phyloP scores from a whole-genome alignment of 2,113 vertebrate species.

The Haemorhous mexicanus region DNA sequence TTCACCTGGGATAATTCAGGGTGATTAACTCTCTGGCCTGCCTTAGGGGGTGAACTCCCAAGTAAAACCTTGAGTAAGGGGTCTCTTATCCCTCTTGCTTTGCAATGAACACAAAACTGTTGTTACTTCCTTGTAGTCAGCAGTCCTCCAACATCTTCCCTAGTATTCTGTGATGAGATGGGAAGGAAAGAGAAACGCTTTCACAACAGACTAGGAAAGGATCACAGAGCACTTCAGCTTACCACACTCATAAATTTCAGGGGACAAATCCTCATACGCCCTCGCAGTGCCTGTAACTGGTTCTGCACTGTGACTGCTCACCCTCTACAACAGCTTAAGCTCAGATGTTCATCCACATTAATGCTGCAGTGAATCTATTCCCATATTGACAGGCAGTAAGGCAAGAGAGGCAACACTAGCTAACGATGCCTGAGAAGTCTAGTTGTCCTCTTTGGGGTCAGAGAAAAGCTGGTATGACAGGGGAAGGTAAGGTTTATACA shows the following conservation, averaged over 20 bases:
- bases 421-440: background rate
- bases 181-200: background rate
- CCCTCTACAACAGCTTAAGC: background rate
- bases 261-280: slow-evolving; percentile 20
- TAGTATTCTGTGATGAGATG: background rate
- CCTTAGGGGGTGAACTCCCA: background rate
- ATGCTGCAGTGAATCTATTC: background rate
- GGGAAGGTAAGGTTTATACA: background rate
- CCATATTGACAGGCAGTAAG: background rate
- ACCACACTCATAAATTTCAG: slow-evolving; percentile 29
- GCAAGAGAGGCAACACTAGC: background rate
- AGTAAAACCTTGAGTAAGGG: background rate
- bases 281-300: background rate
- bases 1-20: background rate
- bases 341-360: slow-evolving; percentile 22
- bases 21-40: background rate
- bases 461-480: background rate
- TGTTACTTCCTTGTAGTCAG: background rate
- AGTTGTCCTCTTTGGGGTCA: background rate
- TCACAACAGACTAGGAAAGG: background rate
- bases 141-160: background rate
- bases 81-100: background rate
- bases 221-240: background rate
- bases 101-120: background rate
- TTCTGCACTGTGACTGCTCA: background rate